Percentiles rank a stretch among this genome's conserved stretches.
These are phyloP conservation scores for Diplodus sargus DNA, from an alignment of 2,797 vertebrate species.

Conservation along the genomic window DNA sequence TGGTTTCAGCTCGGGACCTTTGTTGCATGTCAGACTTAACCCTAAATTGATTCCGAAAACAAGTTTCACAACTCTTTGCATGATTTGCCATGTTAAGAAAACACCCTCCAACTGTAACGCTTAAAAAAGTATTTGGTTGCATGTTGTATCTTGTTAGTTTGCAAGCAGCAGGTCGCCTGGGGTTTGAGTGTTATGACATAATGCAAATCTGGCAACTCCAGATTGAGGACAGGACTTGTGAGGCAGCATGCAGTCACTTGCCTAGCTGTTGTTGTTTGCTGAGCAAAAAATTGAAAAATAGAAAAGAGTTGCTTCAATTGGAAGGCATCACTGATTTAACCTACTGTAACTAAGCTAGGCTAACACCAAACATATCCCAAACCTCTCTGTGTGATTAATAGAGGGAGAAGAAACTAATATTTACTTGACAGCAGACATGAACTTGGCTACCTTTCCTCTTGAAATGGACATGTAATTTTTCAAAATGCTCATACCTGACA, in stretches of 20 bases:
- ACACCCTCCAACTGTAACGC: not conserved
- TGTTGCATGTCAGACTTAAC: not conserved
- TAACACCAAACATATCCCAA: not conserved
- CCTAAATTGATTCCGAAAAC: not conserved
- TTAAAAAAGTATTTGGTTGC: not conserved
- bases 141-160: not conserved
- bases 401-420: not conserved
- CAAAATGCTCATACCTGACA: too few relatives aligned
- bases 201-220: not conserved
- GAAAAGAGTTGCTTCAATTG: too few relatives aligned
- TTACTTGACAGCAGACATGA: not conserved
- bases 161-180: not conserved
- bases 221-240: not conserved
- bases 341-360: not conserved
- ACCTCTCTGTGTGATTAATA: not conserved
- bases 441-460: not conserved
- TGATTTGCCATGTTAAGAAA: not conserved
- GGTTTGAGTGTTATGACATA: not conserved
- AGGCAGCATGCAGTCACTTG: not conserved
- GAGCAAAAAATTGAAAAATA: too few relatives aligned
- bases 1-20: not conserved
- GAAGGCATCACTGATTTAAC: too few relatives aligned
- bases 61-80: not conserved
- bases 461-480: too few relatives aligned
- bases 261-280: not conserved